Evolutionary conservation across 2,888 invertebrate species (phyloP), one percentile per base, ranked within the genome.

Genomic region (Dermolepida albohirtum): DNA sequence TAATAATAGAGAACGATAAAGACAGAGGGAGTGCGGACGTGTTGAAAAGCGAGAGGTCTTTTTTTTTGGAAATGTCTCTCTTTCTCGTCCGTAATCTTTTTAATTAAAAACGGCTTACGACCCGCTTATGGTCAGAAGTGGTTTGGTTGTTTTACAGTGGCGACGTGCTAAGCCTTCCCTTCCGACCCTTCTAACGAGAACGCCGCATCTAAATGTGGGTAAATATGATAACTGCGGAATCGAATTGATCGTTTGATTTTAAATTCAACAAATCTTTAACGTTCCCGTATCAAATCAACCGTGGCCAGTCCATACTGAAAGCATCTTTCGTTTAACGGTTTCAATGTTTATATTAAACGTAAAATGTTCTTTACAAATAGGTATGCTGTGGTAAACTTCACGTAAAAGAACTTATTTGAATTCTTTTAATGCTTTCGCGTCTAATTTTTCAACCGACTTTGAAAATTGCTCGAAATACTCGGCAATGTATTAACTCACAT

Each of bases 161-260:
- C 27, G 44, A 59, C 59, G 59, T 59, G 59, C 59, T 59, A 59
- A 59, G 59, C 59, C 44, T 44, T 44, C 29, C 59, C 44, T 59
- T 55, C 27, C 40, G 40, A 59, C 59, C 44, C 59, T 44, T 29
- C 11, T 27, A 59, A 40, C 59, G 5, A 44, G 27, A 59, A 12
- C 14, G 14, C n/a, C 6, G 40, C 29, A 14, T 8, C 14, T 44
- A 59, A 12, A 12, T 14, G 12, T 10, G 41, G 43, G 29, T 16
- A 44, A 12, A 14, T 14, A 17, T 16, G n/a, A 47, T 59, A 55
- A 55, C 55, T 40, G 11, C 11, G 41, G 22, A 16, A 55, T 41
- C 11, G 39, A 34, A 34, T 17, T 10, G 27, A 41, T 41, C 41
- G 40, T 40, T 55, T 17, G 16, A 41, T 10, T 55, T 22, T n/a